These are phyloP conservation scores for Xestia xanthographa DNA, from an alignment of 2,888 invertebrate species.

Conservation along the genomic window DNA sequence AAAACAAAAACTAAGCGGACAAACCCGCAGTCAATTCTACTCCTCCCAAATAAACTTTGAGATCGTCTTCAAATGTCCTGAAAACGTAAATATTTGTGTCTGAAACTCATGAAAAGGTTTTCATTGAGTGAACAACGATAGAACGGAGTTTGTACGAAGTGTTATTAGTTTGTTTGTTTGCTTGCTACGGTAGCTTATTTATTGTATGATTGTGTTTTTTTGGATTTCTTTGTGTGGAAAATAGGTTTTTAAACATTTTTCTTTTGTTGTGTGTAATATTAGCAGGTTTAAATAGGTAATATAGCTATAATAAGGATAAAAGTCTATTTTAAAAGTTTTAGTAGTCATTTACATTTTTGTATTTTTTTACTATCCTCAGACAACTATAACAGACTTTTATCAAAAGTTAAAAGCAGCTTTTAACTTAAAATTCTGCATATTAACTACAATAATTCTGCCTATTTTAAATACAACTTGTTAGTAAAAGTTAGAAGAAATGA, in stretches of 20 bases:
- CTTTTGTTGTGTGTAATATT: not conserved
- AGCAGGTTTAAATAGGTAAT: too few relatives aligned
- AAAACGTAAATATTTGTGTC: conserved; percentile 55
- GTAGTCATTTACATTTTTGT: too few relatives aligned
- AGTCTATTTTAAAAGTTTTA: too few relatives aligned
- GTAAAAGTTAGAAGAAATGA: too few relatives aligned
- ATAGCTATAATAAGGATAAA: too few relatives aligned
- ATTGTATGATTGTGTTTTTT: conserved; percentile 38
- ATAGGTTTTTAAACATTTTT: not conserved
- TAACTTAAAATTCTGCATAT: too few relatives aligned
- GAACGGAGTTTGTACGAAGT: conserved; percentile 24
- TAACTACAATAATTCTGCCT: too few relatives aligned
- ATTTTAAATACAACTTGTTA: too few relatives aligned
- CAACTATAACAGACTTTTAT: too few relatives aligned
- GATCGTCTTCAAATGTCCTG: conserved; percentile 2
- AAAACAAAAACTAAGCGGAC: not conserved
- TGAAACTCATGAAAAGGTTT: conserved; percentile 30
- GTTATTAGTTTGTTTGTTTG: conserved; percentile 58
- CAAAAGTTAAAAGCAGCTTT: too few relatives aligned
- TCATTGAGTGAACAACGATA: not conserved
- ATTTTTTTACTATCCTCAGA: too few relatives aligned
- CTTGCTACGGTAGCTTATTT: conserved; percentile 8
- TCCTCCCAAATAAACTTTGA: conserved; percentile 6
- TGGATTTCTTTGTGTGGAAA: not conserved
- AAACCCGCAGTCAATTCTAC: not conserved